Percentiles rank a stretch among this genome's conserved stretches.
Conservation (phyloP, 2,113 vertebrate species). For the Clinocottus analis region DNA sequence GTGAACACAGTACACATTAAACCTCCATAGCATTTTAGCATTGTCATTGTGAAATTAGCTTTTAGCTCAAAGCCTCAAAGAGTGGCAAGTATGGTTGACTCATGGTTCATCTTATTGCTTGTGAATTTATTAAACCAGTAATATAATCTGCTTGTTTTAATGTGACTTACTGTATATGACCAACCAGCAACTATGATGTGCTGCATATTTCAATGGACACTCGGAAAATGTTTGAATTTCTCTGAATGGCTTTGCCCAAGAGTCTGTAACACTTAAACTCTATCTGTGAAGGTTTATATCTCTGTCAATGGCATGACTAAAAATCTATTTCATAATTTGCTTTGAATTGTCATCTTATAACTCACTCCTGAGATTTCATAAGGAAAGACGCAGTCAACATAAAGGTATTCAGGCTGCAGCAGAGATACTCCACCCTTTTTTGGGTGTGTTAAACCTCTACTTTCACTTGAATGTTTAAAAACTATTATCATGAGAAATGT, state of each 20-base stretch:
- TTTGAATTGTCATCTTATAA: not conserved
- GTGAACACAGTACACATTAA: not conserved
- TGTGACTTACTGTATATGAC: not conserved
- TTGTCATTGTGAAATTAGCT: not conserved
- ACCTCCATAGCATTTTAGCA: not conserved
- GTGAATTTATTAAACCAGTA: not conserved
- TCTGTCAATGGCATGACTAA: not conserved
- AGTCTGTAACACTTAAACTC: not conserved
- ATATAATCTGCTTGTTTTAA: not conserved
- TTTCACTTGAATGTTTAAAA: slow-evolving; percentile 35
- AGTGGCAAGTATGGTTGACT: not conserved
- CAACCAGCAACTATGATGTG: not conserved
- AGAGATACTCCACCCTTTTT: slow-evolving; percentile 45
- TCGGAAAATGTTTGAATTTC: slow-evolving; percentile 8
- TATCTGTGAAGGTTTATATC: not conserved
- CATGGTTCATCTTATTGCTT: not conserved
- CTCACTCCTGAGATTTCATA: not conserved
- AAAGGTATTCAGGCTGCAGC: slow-evolving; percentile 41
- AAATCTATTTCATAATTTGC: not conserved
- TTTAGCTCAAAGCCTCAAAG: not conserved
- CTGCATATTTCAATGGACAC: slow-evolving; percentile 26
- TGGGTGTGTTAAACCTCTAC: slow-evolving; percentile 33
- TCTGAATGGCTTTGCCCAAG: not conserved
- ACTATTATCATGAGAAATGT: slow-evolving; percentile 50
- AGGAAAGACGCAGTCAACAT: slow-evolving; percentile 19